Percentiles rank a stretch among this genome's conserved stretches.
These are phyloP conservation scores for Asobara japonica DNA, from an alignment of 1,140 invertebrate genomes.

Conservation along the genomic window DNA sequence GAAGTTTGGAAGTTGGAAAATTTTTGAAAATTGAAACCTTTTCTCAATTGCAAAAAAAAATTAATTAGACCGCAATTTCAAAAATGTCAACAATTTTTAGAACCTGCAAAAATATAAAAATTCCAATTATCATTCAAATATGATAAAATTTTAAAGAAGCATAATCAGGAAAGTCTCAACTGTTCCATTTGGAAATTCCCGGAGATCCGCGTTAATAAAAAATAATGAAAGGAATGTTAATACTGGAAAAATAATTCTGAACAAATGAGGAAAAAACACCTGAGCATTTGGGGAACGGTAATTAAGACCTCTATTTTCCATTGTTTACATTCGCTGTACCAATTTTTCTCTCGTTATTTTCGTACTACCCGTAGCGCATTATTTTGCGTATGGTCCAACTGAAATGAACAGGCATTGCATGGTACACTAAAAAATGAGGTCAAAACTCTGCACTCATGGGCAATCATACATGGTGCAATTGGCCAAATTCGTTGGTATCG, in stretches of 20 bases:
- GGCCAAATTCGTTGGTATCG: background rate
- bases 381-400: background rate
- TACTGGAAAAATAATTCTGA: background rate
- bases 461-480: constrained; percentile 19
- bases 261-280: background rate
- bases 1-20: too few relatives aligned
- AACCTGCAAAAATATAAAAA: too few relatives aligned
- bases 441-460: constrained; percentile 9
- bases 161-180: too few relatives aligned
- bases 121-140: too few relatives aligned
- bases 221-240: too few relatives aligned
- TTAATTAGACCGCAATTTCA: too few relatives aligned
- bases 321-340: background rate
- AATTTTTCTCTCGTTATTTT: background rate
- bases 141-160: too few relatives aligned
- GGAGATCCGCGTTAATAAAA: too few relatives aligned
- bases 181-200: too few relatives aligned
- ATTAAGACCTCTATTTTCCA: background rate
- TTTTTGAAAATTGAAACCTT: too few relatives aligned
- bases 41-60: too few relatives aligned
- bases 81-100: too few relatives aligned
- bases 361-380: background rate
- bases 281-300: background rate
- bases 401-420: background rate
- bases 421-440: constrained; percentile 3